A percentile compares a stretch with the other conserved stretches of the same genome.
phyloP scores from a whole-genome alignment of 92 coral and sea anemone species.

The Nematostella vectensis region DNA sequence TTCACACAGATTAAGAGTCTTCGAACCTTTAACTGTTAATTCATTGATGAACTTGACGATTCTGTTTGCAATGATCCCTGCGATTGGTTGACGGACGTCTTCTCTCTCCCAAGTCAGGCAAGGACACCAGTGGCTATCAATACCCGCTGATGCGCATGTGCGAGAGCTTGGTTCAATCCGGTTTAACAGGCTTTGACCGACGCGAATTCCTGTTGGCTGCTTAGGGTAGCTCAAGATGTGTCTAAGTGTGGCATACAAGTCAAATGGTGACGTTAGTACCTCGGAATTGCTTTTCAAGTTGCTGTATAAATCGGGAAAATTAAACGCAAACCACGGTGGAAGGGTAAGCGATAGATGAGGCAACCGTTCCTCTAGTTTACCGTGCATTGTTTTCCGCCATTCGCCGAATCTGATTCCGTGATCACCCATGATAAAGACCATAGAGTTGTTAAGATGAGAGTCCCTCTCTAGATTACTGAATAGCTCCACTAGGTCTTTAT shows the following conservation, averaged over 20 bases:
- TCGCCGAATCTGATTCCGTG: constrained; percentile 65
- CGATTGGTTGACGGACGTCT: constrained; percentile 31
- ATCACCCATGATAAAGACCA: constrained; percentile 61
- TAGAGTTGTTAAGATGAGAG: constrained; percentile 42
- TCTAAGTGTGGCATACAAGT: constrained; percentile 66
- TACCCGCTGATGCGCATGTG: constrained; percentile 66
- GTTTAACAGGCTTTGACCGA: constrained; percentile 70
- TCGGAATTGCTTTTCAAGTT: constrained; percentile 49
- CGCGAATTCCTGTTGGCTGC: constrained; percentile 40
- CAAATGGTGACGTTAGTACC: constrained; percentile 77
- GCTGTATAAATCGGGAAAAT: constrained; percentile 33
- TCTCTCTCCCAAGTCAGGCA: constrained; percentile 69
- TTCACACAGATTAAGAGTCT: constrained; percentile 24
- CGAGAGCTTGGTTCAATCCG: constrained; percentile 47
- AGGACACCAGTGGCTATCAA: constrained; percentile 79
- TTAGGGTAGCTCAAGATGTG: constrained; percentile 69
- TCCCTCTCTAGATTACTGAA: constrained; percentile 29
- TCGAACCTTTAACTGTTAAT: constrained; percentile 22
- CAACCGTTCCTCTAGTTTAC: constrained; percentile 78
- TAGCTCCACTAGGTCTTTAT: constrained; percentile 30
- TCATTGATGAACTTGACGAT: constrained; percentile 48
- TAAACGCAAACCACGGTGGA: constrained; percentile 65
- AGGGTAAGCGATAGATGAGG: constrained; percentile 63
- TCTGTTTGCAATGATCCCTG: constrained; percentile 19
- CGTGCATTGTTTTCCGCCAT: constrained; percentile 55